These are phyloP conservation scores for Julus scandinavius DNA, from an alignment of 2,888 invertebrate species.

Conservation along the genomic window DNA sequence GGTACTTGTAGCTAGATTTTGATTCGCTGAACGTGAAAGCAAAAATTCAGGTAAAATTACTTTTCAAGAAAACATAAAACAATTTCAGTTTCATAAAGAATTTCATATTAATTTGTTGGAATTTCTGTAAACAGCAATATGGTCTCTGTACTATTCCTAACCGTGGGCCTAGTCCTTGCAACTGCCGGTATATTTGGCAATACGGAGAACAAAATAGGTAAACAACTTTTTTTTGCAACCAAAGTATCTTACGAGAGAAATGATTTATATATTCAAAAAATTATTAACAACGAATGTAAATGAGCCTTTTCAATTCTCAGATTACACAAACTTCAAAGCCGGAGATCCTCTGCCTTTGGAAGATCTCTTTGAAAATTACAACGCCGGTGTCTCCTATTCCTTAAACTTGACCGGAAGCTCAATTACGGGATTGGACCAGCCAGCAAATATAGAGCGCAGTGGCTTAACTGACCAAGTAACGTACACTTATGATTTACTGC, in stretches of 20 bases:
- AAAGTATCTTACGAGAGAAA: too few relatives aligned
- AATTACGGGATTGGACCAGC: constrained; percentile 12
- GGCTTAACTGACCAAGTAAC: not conserved
- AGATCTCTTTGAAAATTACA: not conserved
- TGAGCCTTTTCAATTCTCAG: not conserved
- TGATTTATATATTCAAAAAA: too few relatives aligned
- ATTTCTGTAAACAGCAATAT: not conserved
- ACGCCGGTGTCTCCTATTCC: not conserved
- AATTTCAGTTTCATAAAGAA: not conserved
- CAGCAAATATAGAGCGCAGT: not conserved
- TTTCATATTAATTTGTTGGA: not conserved
- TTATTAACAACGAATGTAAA: not conserved
- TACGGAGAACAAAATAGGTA: not conserved
- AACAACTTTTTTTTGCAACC: not conserved
- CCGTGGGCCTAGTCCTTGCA: not conserved
- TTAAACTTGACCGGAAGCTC: not conserved
- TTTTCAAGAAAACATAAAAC: not conserved
- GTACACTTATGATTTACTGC: not conserved
- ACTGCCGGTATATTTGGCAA: not conserved
- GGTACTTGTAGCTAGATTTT: not conserved
- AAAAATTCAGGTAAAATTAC: not conserved
- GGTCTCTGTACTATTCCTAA: not conserved
- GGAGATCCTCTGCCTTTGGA: not conserved
- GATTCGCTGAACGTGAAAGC: not conserved
- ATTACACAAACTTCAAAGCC: not conserved